Evolutionary conservation across 2,113 vertebrate genomes (phyloP).

Genomic region (Octodon degus): DNA sequence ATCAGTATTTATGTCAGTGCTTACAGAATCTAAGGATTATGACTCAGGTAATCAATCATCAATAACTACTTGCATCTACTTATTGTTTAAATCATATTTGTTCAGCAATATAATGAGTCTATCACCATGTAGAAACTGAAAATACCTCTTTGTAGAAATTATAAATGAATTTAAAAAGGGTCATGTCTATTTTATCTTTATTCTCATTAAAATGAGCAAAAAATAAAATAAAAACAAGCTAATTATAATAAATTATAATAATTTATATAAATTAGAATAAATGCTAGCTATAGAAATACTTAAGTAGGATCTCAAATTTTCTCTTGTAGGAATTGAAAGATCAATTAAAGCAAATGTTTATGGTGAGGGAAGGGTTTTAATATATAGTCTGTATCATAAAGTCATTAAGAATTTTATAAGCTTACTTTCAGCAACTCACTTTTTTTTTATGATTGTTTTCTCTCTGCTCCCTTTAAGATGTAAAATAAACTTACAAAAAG

Average conservation of each 20-base stretch:
- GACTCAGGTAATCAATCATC: background rate
- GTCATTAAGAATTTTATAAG: background rate
- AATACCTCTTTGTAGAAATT: background rate
- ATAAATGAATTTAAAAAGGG: background rate
- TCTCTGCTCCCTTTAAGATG: background rate
- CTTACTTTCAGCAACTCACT: conserved; percentile 52
- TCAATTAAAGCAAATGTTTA: background rate
- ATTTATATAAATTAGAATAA: conserved; percentile 50
- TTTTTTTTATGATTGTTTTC: conserved; percentile 40
- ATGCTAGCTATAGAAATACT: conserved; percentile 4
- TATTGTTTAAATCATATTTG: background rate
- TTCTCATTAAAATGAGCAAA: no score
- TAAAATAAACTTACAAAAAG: conserved; percentile 63
- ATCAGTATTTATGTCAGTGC: background rate
- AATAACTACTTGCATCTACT: background rate
- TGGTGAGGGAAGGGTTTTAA: no score
- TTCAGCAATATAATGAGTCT: background rate
- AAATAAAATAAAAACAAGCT: background rate
- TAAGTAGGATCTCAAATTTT: background rate
- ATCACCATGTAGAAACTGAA: background rate
- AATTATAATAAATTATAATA: conserved; percentile 53
- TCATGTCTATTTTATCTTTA: background rate
- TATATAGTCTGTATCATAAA: conserved; percentile 44
- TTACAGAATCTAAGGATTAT: background rate
- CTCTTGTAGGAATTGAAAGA: background rate